Percentiles rank a stretch among this genome's conserved stretches.
phyloP scores from a whole-genome alignment of 2,888 invertebrate genomes.

The Epistrophella euchroma region DNA sequence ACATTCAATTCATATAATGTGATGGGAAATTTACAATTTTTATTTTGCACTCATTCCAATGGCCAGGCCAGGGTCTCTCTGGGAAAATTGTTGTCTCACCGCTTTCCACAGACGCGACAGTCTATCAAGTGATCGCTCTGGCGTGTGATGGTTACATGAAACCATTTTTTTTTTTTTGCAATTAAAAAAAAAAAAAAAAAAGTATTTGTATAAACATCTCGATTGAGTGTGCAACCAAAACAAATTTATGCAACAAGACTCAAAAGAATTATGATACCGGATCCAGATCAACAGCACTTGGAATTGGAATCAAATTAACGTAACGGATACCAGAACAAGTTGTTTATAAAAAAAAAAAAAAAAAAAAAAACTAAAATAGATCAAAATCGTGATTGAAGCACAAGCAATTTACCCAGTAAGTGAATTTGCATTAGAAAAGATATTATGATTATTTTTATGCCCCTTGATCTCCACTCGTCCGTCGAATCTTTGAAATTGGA shows the following conservation, averaged over 20 bases:
- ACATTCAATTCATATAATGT: conserved; percentile 1
- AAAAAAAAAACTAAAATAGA: background rate
- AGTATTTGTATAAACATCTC: conserved; percentile 4
- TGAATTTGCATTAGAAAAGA: conserved; percentile 41
- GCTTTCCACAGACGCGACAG: conserved; percentile 39
- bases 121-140: conserved; percentile 57
- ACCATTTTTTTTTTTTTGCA: conserved; percentile 8
- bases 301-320: conserved; percentile 49
- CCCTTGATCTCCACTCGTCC: background rate
- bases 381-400: conserved; percentile 29
- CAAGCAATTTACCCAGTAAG: conserved; percentile 30
- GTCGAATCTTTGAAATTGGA: conserved; percentile 24
- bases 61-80: conserved; percentile 52
- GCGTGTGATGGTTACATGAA: conserved; percentile 50
- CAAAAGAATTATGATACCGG: conserved; percentile 35
- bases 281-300: conserved; percentile 27
- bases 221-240: conserved; percentile 21
- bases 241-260: conserved; percentile 56
- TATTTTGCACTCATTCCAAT: conserved; percentile 26
- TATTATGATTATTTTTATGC: conserved; percentile 3
- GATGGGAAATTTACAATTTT: conserved; percentile 23
- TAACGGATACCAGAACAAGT: conserved; percentile 32
- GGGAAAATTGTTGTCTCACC: conserved; percentile 39
- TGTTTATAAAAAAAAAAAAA: background rate
- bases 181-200: background rate